phyloP scores from a whole-genome alignment of 1,140 invertebrate species.

The Drosophila bifasciata region DNA sequence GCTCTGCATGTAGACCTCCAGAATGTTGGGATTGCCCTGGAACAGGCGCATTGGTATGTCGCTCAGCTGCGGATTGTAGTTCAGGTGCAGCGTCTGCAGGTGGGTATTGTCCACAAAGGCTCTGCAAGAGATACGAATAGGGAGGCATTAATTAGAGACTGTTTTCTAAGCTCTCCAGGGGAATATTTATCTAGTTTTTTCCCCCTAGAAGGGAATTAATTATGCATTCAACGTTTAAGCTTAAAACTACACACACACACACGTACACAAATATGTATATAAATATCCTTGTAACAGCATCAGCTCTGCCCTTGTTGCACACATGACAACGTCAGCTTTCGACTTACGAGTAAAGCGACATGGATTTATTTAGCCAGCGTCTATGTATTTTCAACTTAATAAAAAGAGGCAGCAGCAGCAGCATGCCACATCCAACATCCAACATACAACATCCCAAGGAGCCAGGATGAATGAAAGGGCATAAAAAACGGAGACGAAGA shows the following conservation, averaged over 20 bases:
- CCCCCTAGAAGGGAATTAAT: constrained; percentile 48
- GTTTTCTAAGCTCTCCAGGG: neutral
- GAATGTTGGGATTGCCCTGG: constrained; percentile 90
- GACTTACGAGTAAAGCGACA: constrained; percentile 63
- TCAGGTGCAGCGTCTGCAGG: constrained; percentile 90
- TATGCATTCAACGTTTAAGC: constrained; percentile 73
- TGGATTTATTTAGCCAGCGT: constrained; percentile 80
- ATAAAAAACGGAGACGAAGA: constrained; percentile 1
- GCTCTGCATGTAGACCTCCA: constrained; percentile 89
- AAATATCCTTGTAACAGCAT: neutral
- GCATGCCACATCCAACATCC: too few relatives aligned
- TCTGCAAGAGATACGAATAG: constrained; percentile 71
- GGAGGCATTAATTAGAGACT: neutral
- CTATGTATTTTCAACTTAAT: constrained; percentile 74
- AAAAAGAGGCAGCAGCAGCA: constrained; percentile 20
- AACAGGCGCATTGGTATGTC: constrained; percentile 89
- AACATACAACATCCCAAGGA: too few relatives aligned
- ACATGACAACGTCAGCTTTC: constrained; percentile 57
- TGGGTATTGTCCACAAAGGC: constrained; percentile 94
- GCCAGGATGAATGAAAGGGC: constrained; percentile 29
- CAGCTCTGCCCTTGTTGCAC: constrained; percentile 17
- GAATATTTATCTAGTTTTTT: neutral
- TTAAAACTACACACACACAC: constrained; percentile 59
- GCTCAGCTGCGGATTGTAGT: constrained; percentile 89
- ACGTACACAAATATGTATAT: neutral